These are phyloP conservation scores for Atherinosoma microstoma DNA, from an alignment of 2,797 vertebrate genomes.

Conservation along the genomic window DNA sequence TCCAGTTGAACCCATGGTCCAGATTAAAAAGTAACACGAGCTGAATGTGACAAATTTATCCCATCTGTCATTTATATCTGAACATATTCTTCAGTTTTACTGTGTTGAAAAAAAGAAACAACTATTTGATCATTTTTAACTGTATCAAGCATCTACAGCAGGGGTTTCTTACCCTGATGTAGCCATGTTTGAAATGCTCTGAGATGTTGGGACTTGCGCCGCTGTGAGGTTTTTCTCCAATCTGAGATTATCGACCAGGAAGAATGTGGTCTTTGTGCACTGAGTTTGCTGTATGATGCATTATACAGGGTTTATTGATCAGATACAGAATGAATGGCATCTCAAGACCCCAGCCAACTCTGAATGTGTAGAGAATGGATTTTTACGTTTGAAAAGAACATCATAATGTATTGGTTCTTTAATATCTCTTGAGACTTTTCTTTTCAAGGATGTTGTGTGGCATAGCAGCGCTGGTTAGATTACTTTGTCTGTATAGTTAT, in stretches of 20 bases:
- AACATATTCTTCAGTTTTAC: not conserved
- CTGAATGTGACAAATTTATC: not conserved
- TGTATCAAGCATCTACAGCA: not conserved
- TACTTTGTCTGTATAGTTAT: constrained; percentile 8
- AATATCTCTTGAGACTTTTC: constrained; percentile 17
- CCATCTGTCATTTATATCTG: not conserved
- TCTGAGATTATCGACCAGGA: constrained; percentile 26
- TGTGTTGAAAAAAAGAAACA: not conserved
- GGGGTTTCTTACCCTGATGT: not conserved
- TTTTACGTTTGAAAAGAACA: constrained; percentile 41
- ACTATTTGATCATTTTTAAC: not conserved
- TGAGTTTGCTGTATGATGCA: constrained; percentile 28
- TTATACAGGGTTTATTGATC: constrained; percentile 61
- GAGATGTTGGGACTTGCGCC: not conserved
- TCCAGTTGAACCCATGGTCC: constrained; percentile 3
- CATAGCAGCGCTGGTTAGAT: not conserved
- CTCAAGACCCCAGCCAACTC: constrained; percentile 6
- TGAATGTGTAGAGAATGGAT: constrained; percentile 52
- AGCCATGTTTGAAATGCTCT: not conserved
- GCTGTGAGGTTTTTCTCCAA: not conserved
- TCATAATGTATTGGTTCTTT: constrained; percentile 13
- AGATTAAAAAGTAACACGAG: not conserved
- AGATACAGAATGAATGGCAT: constrained; percentile 29
- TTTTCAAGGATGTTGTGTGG: constrained; percentile 11
- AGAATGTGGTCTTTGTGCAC: constrained; percentile 25